phyloP scores from a whole-genome alignment of 2,113 vertebrate genomes.

The Dicerorhinus sumatrensis region DNA sequence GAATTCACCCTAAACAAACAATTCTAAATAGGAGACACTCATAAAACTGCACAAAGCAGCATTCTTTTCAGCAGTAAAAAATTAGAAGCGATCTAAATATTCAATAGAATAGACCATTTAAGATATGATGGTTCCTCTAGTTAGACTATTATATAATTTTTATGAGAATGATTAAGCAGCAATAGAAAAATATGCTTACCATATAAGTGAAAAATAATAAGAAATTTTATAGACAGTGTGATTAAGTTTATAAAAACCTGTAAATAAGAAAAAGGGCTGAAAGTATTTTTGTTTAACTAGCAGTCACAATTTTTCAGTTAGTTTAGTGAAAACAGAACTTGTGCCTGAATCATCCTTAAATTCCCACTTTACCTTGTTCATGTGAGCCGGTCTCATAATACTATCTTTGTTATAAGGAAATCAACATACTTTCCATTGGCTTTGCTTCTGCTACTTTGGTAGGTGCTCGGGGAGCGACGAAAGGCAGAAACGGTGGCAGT shows the following conservation, averaged over 20 bases:
- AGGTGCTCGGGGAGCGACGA: conserved; percentile 50
- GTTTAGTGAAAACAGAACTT: conserved; percentile 53
- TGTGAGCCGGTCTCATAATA: conserved; percentile 46
- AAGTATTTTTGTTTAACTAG: conserved; percentile 21
- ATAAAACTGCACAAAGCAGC: neutral
- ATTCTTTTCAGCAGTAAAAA: conserved; percentile 41
- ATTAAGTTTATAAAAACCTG: conserved; percentile 26
- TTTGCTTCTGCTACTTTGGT: conserved; percentile 62
- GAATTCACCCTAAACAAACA: conserved; percentile 10
- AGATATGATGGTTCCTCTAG: neutral
- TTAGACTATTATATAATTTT: neutral
- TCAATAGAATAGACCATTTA: neutral
- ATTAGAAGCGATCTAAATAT: neutral
- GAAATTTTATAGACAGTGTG: neutral
- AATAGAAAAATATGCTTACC: neutral
- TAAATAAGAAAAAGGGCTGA: neutral
- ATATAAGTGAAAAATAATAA: neutral
- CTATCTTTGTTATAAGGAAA: conserved; percentile 10
- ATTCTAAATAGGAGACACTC: conserved; percentile 17
- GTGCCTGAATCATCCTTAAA: conserved; percentile 44
- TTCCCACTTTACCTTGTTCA: conserved; percentile 32
- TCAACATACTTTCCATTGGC: conserved; percentile 56
- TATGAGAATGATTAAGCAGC: neutral
- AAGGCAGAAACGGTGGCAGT: conserved; percentile 16
- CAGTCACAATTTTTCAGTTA: conserved; percentile 5